Base-by-base conservation (phyloP, 1,140 invertebrate genomes). In the Choristoneura fumiferana region DNA sequence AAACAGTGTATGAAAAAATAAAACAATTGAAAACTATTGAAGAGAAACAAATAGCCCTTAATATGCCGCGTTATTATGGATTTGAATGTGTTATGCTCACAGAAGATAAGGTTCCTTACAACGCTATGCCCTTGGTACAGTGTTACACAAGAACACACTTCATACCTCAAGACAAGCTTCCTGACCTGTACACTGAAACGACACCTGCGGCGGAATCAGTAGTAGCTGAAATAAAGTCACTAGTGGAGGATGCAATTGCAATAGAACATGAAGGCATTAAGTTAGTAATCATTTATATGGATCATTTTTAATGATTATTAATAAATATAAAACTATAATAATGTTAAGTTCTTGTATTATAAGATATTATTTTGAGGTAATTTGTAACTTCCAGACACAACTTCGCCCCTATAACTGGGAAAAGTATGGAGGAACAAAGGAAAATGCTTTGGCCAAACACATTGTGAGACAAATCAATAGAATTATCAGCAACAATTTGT, bases 11-110 rank as follows among this genome's bases (percentile, higher is more conserved):
- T 69, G 84, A 94, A 17, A 89, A 92, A 67, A 92, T 96, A 15
- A 91, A 92, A 69, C 74, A 87, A 5, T 64, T 95, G 35, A 89
- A 92, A 43, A 95, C 94, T 0, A 91, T 96, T 0, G 96, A 97
- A 84, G 95, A 96, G 85, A 97, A 97, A 79, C 89, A 95, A 55
- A 92, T 95, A 40, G 94, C 94, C 71, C 57, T 96, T 2, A 96
- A 96, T 77, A 94, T 96, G 92, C 93, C 94, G 4, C 91, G 91
- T 49, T 96, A 94, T 78, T 96, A 95, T 81, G 95, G 95, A 5
- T 96, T 92, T 90, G 91, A 91, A 63, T 91, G 90, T 22, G 73
- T 93, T 15, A 84, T 92, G 60, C 74, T 96, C 4, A 75, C 89
- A 0, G 94, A 95, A 73, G 76, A 90, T 45, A 43, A 63, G 14